Conservation (phyloP, 1,140 invertebrate genomes). For the Geopemphigus sp. region DNA sequence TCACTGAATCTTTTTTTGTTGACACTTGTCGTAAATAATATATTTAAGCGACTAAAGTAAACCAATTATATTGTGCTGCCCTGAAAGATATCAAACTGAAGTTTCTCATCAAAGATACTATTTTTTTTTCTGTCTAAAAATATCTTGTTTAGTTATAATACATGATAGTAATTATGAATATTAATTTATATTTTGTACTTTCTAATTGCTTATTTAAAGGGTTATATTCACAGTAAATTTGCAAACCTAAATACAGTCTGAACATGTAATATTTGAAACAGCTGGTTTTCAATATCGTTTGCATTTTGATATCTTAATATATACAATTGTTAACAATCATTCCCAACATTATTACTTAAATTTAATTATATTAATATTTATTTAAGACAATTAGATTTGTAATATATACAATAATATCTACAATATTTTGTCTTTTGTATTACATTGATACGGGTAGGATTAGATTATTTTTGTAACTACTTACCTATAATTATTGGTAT, state of each 20-base stretch:
- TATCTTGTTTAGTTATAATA: background rate
- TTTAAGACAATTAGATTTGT: background rate
- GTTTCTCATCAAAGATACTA: background rate
- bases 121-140: background rate
- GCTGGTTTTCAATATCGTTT: conserved; percentile 17
- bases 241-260: too few relatives aligned
- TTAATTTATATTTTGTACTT: background rate
- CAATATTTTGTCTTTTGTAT: background rate
- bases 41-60: background rate
- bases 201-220: background rate
- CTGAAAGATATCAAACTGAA: background rate
- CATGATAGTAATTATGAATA: background rate
- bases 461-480: too few relatives aligned
- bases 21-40: background rate
- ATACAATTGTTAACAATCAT: background rate
- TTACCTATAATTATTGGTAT: too few relatives aligned
- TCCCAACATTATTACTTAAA: background rate
- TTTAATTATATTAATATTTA: background rate
- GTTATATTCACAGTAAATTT: conserved; percentile 13
- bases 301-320: background rate
- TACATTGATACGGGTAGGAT: too few relatives aligned
- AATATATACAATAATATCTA: background rate
- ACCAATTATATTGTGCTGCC: background rate
- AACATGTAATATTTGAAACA: conserved; percentile 13
- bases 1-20: background rate